Percentiles rank a stretch among this genome's conserved stretches.
Evolutionary conservation across 1,140 invertebrate species (phyloP).

Genomic region (Nylanderia fulva): DNA sequence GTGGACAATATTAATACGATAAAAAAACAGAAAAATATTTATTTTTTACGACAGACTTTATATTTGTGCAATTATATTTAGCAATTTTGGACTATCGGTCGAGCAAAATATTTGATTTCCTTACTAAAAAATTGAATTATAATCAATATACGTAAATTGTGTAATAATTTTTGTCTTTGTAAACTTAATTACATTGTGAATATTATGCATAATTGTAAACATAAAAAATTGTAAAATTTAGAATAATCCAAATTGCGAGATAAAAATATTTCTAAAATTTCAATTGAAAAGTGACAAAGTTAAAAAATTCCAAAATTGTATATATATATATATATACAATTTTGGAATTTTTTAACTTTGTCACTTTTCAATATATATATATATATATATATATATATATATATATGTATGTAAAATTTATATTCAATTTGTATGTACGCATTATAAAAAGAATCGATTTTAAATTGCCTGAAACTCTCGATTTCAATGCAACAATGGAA

Average conservation of each 20-base stretch:
- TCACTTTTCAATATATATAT: too few species aligned
- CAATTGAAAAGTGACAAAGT: not conserved
- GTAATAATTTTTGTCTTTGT: not conserved
- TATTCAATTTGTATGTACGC: not conserved
- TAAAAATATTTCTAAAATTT: slow-evolving; percentile 8
- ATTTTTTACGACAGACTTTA: not conserved
- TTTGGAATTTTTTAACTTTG: too few species aligned
- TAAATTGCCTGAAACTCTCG: not conserved
- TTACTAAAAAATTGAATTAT: slow-evolving; percentile 21
- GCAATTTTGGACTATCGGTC: not conserved
- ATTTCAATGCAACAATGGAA: not conserved
- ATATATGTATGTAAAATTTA: not conserved
- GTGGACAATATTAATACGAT: not conserved
- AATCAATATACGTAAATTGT: not conserved
- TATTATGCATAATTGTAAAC: not conserved
- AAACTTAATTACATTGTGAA: not conserved
- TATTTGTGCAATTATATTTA: not conserved
- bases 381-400: too few species aligned
- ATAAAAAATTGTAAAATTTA: not conserved
- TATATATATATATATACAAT: not conserved
- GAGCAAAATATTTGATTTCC: not conserved
- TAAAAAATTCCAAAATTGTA: not conserved
- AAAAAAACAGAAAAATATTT: not conserved
- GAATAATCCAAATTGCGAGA: not conserved
- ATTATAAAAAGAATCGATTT: not conserved